Evolutionary conservation across 2,888 invertebrate species (phyloP), one percentile per base, ranked within the genome.

Genomic region (Gymnoscelis rufifasciata): DNA sequence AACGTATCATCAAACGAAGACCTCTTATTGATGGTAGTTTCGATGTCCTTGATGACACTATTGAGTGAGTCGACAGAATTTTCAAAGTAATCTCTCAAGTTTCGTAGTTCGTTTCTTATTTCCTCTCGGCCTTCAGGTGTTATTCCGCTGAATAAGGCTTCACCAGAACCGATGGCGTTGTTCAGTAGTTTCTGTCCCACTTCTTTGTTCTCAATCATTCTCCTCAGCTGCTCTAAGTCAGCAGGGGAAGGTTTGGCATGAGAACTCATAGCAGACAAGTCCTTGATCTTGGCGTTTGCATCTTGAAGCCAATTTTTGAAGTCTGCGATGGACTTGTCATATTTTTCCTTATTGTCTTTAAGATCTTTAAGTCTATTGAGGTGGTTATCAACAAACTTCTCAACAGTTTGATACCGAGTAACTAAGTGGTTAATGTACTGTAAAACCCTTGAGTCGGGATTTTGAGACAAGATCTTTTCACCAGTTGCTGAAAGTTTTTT

Each of bases 1-100:
- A 95, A 94, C 53, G 95, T 96, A 62, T 97, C 97, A 72, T 97
- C 97, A 73, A 98, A 96, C 1, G 97, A 96, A 2, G 96, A 95
- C 76, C 97, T 91, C 63, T 97, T 96, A 71, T 97, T 94, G 52
- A 97, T 91, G 28, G 95, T 93, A 0, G 93, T 94, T 86, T 98
- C 97, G 11, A 97, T 93, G 63, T 94, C 93, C 74, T 97, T 96
- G 57, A 96, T 92, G 1, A 96, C 91, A 10, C 92, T 92, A 71
- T 95, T 96, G 0, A 96, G 92, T 74, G 94, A 93, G 73, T 95
- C 96, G 3, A 95, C 92, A 35, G 97, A 91, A 38, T 93, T 90
- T 78, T 98, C 97, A 66, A 95, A 95, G 53, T 92, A 91, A 64
- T 94, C 93, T 54, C 97, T 90, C 42, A 97, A 86, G 51, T 91